Evolutionary conservation across 2,113 vertebrate species (phyloP).

Genomic region (Ancistrus triradiatus): DNA sequence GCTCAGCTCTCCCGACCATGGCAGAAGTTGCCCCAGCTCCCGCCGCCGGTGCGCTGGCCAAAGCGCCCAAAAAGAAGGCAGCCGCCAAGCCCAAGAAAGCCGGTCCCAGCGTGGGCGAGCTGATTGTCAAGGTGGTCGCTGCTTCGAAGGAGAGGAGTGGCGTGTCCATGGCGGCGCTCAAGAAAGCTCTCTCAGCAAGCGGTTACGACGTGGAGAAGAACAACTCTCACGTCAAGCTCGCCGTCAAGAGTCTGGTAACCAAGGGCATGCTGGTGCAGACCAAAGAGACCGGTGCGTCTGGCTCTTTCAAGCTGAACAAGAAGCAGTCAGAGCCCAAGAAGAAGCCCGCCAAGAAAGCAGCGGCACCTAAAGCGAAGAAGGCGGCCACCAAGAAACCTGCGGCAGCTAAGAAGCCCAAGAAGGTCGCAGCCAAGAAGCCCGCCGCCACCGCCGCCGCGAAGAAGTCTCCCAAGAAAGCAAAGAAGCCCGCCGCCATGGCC

Average conservation of each 20-base stretch:
- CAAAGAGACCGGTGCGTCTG: constrained; percentile 49
- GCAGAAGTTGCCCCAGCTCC: no score
- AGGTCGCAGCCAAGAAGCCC: constrained; percentile 20
- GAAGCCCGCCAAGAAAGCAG: constrained; percentile 29
- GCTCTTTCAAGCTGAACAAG: constrained; percentile 53
- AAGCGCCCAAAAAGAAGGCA: no score
- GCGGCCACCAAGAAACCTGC: constrained; percentile 30
- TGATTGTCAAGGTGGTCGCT: constrained; percentile 69
- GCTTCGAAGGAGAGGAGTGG: constrained; percentile 73
- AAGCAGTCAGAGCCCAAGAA: constrained; percentile 26
- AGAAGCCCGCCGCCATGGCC: no score
- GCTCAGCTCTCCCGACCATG: no score
- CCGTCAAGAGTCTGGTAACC: constrained; percentile 44
- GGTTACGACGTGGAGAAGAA: constrained; percentile 76
- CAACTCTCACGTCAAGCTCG: constrained; percentile 52
- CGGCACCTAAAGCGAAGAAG: constrained; percentile 39
- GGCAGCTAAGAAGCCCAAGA: constrained; percentile 29
- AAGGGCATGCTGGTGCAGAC: constrained; percentile 47
- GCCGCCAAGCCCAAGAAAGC: no score
- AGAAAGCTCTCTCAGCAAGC: constrained; percentile 62
- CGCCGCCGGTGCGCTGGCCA: no score
- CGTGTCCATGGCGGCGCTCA: constrained; percentile 60
- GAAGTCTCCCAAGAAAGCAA: constrained; percentile 47
- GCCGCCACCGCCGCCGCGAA: constrained; percentile 30
- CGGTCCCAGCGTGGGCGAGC: no score